phyloP scores from a whole-genome alignment of 2,888 invertebrate species.

The Anagyrus pseudococci region DNA sequence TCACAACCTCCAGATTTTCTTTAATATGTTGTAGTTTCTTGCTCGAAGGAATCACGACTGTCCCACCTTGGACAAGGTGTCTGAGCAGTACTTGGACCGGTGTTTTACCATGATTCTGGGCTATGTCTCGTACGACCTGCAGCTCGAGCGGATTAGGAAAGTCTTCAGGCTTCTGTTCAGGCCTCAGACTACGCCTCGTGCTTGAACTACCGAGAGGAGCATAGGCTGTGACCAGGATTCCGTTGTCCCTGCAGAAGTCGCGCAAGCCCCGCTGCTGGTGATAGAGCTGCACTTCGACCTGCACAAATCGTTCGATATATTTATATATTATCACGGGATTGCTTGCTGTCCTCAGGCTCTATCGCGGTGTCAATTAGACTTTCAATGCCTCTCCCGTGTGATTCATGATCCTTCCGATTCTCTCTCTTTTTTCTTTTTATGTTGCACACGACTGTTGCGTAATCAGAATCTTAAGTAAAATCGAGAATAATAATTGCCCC shows the following conservation, averaged over 20 bases:
- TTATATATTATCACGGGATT: background rate
- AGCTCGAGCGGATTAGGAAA: conserved; percentile 69
- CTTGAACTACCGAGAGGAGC: conserved; percentile 75
- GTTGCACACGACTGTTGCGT: background rate
- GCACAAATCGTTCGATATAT: conserved; percentile 3
- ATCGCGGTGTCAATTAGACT: background rate
- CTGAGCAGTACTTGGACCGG: conserved; percentile 76
- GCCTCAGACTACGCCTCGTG: conserved; percentile 62
- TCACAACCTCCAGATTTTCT: conserved; percentile 73
- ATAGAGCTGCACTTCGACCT: conserved; percentile 78
- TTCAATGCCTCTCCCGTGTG: background rate
- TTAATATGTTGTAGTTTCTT: conserved; percentile 71
- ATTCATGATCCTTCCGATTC: background rate
- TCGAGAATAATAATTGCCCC: background rate
- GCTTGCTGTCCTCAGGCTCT: background rate
- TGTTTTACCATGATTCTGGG: conserved; percentile 68
- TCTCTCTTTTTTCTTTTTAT: background rate
- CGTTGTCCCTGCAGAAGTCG: conserved; percentile 68
- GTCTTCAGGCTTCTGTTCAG: conserved; percentile 44
- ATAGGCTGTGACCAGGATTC: conserved; percentile 74
- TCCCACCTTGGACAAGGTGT: conserved; percentile 71
- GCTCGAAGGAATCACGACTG: conserved; percentile 81
- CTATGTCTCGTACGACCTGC: conserved; percentile 67
- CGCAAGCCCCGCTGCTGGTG: conserved; percentile 74
- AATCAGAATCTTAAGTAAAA: background rate